Percentiles rank a stretch among this genome's conserved stretches.
These are phyloP conservation scores for Pituophis catenifer DNA, from an alignment of 2,113 vertebrate genomes.

Conservation along the genomic window DNA sequence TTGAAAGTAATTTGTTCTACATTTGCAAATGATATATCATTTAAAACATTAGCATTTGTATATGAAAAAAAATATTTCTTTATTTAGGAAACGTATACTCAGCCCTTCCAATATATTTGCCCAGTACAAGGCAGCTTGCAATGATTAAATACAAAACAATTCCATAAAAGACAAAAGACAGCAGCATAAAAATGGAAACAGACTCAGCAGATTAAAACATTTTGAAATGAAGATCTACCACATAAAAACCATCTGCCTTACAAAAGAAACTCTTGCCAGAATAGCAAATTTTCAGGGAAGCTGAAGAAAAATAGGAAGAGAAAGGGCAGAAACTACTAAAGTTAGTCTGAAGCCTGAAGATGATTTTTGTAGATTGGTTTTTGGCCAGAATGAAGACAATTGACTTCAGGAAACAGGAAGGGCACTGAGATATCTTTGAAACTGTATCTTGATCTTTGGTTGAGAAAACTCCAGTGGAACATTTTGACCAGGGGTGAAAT, in stretches of 20 bases:
- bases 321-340: not conserved
- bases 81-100: not conserved
- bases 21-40: not conserved
- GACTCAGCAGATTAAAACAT: not conserved
- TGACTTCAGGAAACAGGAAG: not conserved
- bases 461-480: not conserved
- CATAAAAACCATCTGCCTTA: not conserved
- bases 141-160: not conserved
- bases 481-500: not conserved
- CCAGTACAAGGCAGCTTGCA: not conserved
- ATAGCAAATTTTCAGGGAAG: not conserved
- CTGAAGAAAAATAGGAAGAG: not conserved
- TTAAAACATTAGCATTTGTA: not conserved
- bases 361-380: not conserved
- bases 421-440: not conserved
- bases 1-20: not conserved
- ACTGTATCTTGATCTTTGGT: not conserved
- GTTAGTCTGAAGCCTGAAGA: not conserved
- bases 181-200: slow-evolving; percentile 1
- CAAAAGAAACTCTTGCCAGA: not conserved
- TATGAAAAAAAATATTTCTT: not conserved
- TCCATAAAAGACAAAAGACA: not conserved
- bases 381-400: not conserved
- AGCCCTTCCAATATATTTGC: not conserved
- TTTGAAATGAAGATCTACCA: not conserved